Base-by-base conservation (phyloP, 2,113 vertebrate genomes). In the Xiphophorus hellerii region DNA sequence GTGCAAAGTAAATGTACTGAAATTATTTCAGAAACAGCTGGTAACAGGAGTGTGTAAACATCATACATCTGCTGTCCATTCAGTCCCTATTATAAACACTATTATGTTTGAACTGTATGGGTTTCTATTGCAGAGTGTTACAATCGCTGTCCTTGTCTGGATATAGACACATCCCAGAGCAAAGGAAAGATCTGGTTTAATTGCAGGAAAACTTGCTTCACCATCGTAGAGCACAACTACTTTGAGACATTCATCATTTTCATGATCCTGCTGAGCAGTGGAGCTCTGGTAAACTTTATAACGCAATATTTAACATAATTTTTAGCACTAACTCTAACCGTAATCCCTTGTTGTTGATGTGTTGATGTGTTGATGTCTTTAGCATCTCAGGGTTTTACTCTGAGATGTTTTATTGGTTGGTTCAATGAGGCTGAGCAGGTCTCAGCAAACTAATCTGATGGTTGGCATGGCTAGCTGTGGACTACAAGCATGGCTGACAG, bases 221-320 rank as follows among this genome's bases (percentile, higher is more conserved):
- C 63, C 78, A 97, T 99, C 0, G 97, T 98, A 0, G 98, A 99
- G 87, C 96, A 99, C 48, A 96, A 96, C 92, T 98, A 96, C 93
- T 99, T 99, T 0, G 97, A 99, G 92, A 96, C 94, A 20, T 99
- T 99, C 93, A 98, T 99, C 22, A 96, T 98, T 84, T 97, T 99
- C 92, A 98, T 99, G 97, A 98, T 99, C 78, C 94, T 99, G 67
- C 92, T 99, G 51, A 99, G 98, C 93, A 99, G 98, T 0, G 97
- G 96, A 15, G 97, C 98, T 0, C 92, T 99, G 96, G 98, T 94
- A 84, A 87, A 69, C 35, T 37, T 15, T 15, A 17, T 20, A 10
- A 10, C 35, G 11, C 33, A n/a, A 54, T 54, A 25, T 54, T 54
- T 54, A 54, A 54, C 1, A 54, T 13, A 14, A 29, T 62, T 30